Percentiles rank a stretch among this genome's conserved stretches.
phyloP scores from a whole-genome alignment of 2,113 vertebrate species.

The Mormoops blainvillei region DNA sequence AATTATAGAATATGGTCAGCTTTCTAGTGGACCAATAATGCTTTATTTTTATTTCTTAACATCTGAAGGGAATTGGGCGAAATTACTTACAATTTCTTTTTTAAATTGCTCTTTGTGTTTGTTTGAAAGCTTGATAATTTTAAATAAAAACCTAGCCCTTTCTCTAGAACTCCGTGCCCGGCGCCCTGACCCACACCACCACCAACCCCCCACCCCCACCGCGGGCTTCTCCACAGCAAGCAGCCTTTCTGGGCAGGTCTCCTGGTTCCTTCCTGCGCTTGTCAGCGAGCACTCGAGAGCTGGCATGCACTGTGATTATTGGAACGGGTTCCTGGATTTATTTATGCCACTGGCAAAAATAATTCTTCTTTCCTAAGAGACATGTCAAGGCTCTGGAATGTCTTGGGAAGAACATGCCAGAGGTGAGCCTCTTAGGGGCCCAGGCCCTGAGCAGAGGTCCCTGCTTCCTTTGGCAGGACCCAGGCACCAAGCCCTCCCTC shows the following conservation, averaged over 20 bases:
- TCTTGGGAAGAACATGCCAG: background rate
- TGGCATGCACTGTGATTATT: constrained; percentile 30
- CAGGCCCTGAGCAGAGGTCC: accelerated
- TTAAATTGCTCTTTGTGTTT: background rate
- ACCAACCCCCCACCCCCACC: no score
- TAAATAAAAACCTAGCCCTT: background rate
- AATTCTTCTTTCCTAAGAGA: constrained; percentile 45
- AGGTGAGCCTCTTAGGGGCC: background rate
- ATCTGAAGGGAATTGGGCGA: background rate
- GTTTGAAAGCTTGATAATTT: background rate
- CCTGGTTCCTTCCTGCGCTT: background rate
- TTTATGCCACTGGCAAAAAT: constrained; percentile 73
- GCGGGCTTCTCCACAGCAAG: accelerated
- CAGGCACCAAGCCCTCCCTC: background rate
- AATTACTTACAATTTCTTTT: background rate
- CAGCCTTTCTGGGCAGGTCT: background rate
- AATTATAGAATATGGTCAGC: background rate
- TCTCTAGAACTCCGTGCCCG: no score
- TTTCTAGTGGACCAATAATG: background rate
- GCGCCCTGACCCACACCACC: no score
- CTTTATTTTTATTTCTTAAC: background rate
- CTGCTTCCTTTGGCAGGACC: accelerated
- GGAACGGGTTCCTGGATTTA: constrained; percentile 52
- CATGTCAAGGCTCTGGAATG: constrained; percentile 67
- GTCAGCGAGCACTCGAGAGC: background rate